Conservation (phyloP, 1,140 invertebrate genomes). For the Ptiloglossa arizonensis region DNA sequence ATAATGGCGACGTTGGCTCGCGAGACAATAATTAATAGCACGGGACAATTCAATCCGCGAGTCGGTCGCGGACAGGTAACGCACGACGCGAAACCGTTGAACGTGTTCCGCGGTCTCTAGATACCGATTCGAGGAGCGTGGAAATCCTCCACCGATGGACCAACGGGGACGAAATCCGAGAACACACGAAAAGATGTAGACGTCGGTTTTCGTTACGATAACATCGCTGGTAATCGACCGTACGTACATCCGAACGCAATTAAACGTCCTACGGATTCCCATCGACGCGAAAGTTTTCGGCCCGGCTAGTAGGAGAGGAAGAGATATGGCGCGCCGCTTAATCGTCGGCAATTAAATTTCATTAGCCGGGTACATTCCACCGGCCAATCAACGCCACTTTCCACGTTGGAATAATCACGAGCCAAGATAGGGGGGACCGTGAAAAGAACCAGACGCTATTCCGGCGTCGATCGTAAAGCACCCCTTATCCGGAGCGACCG, state of each 20-base stretch:
- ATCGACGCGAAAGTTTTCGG: slow-evolving; percentile 22
- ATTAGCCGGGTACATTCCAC: slow-evolving; percentile 43
- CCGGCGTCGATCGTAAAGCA: slow-evolving; percentile 45
- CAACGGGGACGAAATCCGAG: too few relatives aligned
- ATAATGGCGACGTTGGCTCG: not conserved
- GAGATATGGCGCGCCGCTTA: slow-evolving; percentile 4
- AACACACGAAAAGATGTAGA: not conserved
- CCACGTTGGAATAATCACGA: slow-evolving; percentile 27
- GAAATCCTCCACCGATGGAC: too few relatives aligned
- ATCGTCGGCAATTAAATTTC: slow-evolving; percentile 53
- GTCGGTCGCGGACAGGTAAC: too few relatives aligned
- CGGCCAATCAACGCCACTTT: slow-evolving; percentile 51
- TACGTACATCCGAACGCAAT: slow-evolving; percentile 27
- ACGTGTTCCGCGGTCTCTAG: too few relatives aligned
- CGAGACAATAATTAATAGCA: not conserved
- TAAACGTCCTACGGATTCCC: slow-evolving; percentile 22
- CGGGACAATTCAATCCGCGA: slow-evolving; percentile 3
- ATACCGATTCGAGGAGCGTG: too few relatives aligned
- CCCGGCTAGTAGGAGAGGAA: not conserved
- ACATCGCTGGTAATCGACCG: slow-evolving; percentile 12
- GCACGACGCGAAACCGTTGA: too few relatives aligned
- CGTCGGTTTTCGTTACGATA: slow-evolving; percentile 32
- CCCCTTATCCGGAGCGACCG: slow-evolving; percentile 38
- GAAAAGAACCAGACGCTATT: not conserved
- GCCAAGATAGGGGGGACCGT: not conserved